These are phyloP conservation scores for Tubiluchus corallicola DNA, from an alignment of 2,888 invertebrate genomes.

Conservation along the genomic window DNA sequence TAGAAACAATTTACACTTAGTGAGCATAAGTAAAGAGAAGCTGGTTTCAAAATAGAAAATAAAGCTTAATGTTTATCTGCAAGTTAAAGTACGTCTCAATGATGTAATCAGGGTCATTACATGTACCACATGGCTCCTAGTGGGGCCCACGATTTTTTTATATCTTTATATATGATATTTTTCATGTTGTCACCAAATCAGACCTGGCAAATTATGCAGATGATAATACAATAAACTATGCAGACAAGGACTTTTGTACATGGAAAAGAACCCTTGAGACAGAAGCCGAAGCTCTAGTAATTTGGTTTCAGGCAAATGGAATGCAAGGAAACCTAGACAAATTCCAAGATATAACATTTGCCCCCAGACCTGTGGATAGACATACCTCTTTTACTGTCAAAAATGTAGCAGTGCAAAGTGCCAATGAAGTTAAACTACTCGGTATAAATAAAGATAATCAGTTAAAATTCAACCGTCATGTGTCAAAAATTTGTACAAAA, in stretches of 20 bases:
- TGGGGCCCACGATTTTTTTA: neutral
- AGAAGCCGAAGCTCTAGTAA: neutral
- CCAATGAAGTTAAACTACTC: neutral
- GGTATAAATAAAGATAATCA: neutral
- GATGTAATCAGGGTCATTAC: too few species aligned
- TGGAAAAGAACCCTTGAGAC: neutral
- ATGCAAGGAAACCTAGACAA: neutral
- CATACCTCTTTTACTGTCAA: neutral
- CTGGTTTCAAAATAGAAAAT: too few species aligned
- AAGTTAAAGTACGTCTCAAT: too few species aligned
- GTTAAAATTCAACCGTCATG: neutral
- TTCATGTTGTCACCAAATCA: neutral
- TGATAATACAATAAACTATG: neutral
- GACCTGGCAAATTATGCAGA: neutral
- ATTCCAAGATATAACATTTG: neutral
- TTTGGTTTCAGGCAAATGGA: neutral
- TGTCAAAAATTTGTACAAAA: neutral
- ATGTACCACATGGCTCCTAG: neutral
- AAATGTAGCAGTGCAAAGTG: neutral
- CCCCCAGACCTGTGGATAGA: neutral
- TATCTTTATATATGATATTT: neutral
- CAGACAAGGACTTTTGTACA: neutral
- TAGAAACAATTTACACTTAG: too few species aligned
- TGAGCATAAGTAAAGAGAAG: too few species aligned
- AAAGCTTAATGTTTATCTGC: too few species aligned